A percentile compares a stretch with the other conserved stretches of the same genome.
Conservation (phyloP, 1,140 invertebrate genomes). For the Pogonomyrmex californicus region DNA sequence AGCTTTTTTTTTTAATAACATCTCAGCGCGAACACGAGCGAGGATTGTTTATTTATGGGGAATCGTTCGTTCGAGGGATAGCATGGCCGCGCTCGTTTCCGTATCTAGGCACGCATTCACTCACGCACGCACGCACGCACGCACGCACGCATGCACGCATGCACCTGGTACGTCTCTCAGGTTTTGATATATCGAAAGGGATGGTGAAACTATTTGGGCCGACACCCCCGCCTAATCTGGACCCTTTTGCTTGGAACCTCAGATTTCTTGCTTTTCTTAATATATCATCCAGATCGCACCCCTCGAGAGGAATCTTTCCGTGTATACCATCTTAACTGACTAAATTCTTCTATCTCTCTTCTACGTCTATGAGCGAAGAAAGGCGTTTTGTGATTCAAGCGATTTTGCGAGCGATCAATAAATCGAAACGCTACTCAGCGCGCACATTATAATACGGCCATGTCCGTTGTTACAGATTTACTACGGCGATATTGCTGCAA, state of each 20-base stretch:
- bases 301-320: constrained; percentile 28
- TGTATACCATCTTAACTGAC: not conserved
- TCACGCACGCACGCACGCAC: constrained; percentile 27
- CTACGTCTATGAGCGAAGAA: not conserved
- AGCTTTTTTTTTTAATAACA: constrained; percentile 68
- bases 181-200: constrained; percentile 76
- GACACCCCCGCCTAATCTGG: constrained; percentile 72
- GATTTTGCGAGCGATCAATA: constrained; percentile 44
- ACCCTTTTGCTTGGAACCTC: constrained; percentile 53
- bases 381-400: constrained; percentile 51
- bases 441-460: constrained; percentile 45
- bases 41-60: constrained; percentile 75
- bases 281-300: constrained; percentile 69
- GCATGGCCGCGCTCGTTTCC: constrained; percentile 18
- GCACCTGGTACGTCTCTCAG: constrained; percentile 57
- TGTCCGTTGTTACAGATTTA: constrained; percentile 85
- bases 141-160: constrained; percentile 37
- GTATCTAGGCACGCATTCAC: constrained; percentile 18
- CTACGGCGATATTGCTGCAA: constrained; percentile 85
- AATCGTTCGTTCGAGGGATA: constrained; percentile 53
- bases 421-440: constrained; percentile 16
- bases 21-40: constrained; percentile 24
- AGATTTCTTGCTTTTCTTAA: constrained; percentile 58
- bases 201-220: constrained; percentile 74
- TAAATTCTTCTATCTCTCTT: constrained; percentile 19